Conservation (phyloP, 2,888 invertebrate species). For the Dioctria rufipes region DNA sequence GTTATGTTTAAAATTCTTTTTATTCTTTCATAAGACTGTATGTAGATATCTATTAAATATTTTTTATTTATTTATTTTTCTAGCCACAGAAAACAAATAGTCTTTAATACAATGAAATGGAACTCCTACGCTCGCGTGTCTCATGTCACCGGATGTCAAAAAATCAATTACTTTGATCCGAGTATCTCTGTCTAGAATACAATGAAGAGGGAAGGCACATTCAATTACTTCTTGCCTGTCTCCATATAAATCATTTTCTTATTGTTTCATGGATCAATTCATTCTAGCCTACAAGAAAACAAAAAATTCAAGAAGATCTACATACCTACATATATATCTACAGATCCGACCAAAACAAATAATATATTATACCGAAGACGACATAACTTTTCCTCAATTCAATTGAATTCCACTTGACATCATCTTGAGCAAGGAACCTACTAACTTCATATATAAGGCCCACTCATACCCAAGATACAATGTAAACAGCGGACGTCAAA, state of each 20-base stretch:
- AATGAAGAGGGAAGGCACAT: conserved; percentile 20
- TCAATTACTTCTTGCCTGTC: conserved; percentile 7
- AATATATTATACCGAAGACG: not conserved
- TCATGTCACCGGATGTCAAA: conserved; percentile 40
- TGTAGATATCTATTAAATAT: too few relatives aligned
- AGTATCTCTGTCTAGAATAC: conserved; percentile 8
- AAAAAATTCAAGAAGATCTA: not conserved
- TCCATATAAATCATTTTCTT: conserved; percentile 7
- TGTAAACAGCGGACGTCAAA: conserved; percentile 15
- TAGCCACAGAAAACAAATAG: too few relatives aligned
- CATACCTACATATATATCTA: too few relatives aligned
- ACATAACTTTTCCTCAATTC: conserved; percentile 10
- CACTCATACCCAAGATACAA: not conserved
- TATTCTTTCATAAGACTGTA: too few relatives aligned
- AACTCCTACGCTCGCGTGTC: conserved; percentile 15
- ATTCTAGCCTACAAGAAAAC: not conserved
- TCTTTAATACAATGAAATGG: too few relatives aligned
- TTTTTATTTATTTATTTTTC: too few relatives aligned
- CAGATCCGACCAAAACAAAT: not conserved
- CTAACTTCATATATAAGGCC: not conserved
- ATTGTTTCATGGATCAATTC: conserved; percentile 33
- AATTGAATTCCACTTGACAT: conserved; percentile 39
- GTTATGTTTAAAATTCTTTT: too few relatives aligned
- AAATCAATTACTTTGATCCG: conserved; percentile 16
- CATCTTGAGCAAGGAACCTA: conserved; percentile 16